These are phyloP conservation scores for Galeruca laticollis DNA, from an alignment of 2,888 invertebrate genomes.

Conservation along the genomic window DNA sequence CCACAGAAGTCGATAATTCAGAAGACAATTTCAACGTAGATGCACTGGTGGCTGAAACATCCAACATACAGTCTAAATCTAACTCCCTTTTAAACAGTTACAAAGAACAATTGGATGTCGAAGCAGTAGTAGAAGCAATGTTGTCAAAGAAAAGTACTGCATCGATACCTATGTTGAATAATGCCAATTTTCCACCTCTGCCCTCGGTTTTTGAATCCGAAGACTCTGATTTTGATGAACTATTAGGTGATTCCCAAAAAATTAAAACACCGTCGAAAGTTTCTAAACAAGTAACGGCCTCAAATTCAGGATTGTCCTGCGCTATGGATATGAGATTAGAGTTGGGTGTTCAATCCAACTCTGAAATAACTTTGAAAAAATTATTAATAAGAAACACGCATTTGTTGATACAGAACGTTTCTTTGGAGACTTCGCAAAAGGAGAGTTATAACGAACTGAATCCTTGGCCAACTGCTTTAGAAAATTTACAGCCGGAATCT, in stretches of 20 bases:
- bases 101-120: slow-evolving; percentile 29
- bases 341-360: slow-evolving; percentile 80
- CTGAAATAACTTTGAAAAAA: slow-evolving; percentile 81
- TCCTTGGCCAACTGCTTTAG: slow-evolving; percentile 62
- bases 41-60: slow-evolving; percentile 50
- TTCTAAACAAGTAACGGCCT: slow-evolving; percentile 47
- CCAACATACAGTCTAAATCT: slow-evolving; percentile 27
- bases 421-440: slow-evolving; percentile 51
- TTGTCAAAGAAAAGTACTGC: slow-evolving; percentile 40
- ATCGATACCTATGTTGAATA: slow-evolving; percentile 52
- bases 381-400: slow-evolving; percentile 59
- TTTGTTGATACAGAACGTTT: slow-evolving; percentile 59
- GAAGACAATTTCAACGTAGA: slow-evolving; percentile 58
- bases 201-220: slow-evolving; percentile 84
- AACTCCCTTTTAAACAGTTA: slow-evolving; percentile 25
- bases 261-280: slow-evolving; percentile 67
- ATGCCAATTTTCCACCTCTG: slow-evolving; percentile 67
- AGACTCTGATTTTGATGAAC: slow-evolving; percentile 85
- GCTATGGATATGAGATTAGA: slow-evolving; percentile 83
- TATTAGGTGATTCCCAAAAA: slow-evolving; percentile 76
- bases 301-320: slow-evolving; percentile 69
- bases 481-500: slow-evolving; percentile 65
- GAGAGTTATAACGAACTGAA: slow-evolving; percentile 47
- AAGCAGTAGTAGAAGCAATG: slow-evolving; percentile 29
- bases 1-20: slow-evolving; percentile 56